Percentiles rank a stretch among this genome's conserved stretches.
Conservation (phyloP, 1,140 invertebrate species). For the Anoplophora glabripennis region DNA sequence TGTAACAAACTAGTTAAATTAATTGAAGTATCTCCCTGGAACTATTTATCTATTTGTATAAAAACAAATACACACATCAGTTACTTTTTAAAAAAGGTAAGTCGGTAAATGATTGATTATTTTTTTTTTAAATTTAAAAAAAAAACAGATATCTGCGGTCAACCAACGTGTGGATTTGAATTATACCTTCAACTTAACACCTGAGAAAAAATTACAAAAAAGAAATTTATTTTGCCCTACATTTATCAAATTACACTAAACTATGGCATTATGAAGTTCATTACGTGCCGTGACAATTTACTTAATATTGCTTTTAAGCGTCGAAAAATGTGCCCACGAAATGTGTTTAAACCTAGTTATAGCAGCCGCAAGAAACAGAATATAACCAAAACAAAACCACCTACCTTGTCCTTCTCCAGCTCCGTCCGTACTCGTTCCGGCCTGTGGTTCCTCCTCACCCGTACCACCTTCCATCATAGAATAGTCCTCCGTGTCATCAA, state of each 20-base stretch:
- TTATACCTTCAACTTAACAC: background rate
- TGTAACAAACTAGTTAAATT: too few relatives aligned
- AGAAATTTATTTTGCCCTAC: background rate
- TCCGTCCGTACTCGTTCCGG: conserved; percentile 39
- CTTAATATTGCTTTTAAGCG: conserved; percentile 3
- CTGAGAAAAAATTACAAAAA: background rate
- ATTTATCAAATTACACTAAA: background rate
- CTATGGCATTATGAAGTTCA: too few relatives aligned
- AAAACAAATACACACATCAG: too few relatives aligned
- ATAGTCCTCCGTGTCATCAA: conserved; percentile 42
- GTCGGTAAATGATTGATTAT: too few relatives aligned
- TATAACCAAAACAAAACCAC: conserved; percentile 31
- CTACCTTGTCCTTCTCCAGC: conserved; percentile 46
- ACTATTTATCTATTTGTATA: too few relatives aligned
- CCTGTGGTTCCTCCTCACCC: conserved; percentile 40
- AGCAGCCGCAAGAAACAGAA: conserved; percentile 16
- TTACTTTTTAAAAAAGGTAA: too few relatives aligned
- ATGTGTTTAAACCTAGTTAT: conserved; percentile 18
- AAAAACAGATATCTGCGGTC: too few relatives aligned
- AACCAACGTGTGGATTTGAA: too few relatives aligned
- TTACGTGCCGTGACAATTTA: too few relatives aligned
- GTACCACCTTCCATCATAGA: conserved; percentile 37
- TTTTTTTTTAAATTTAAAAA: too few relatives aligned
- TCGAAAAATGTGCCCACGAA: background rate
- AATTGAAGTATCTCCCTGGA: too few relatives aligned